A percentile compares a stretch with the other conserved stretches of the same genome.
phyloP scores from a whole-genome alignment of 2,888 invertebrate genomes.

The Sipha maydis region DNA sequence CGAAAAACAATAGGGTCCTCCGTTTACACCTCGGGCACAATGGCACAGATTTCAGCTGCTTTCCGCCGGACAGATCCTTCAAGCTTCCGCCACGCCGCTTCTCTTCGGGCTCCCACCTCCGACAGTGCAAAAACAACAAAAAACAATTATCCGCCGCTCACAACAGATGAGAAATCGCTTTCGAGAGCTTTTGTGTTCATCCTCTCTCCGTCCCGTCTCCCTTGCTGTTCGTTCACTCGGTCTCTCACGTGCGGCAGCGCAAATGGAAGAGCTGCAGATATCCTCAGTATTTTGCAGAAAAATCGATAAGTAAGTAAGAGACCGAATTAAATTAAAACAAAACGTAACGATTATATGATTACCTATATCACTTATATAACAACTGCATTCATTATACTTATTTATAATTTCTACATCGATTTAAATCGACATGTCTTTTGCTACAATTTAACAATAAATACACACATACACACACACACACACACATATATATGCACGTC shows the following conservation, averaged over 20 bases:
- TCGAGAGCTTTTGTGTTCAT: slow-evolving; percentile 32
- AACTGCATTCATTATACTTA: neutral
- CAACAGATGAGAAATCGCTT: slow-evolving; percentile 52
- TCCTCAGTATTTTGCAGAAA: slow-evolving; percentile 2
- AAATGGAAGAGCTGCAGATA: neutral
- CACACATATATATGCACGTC: too few species aligned
- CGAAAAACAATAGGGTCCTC: slow-evolving; percentile 59
- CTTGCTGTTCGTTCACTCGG: neutral
- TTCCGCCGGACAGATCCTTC: slow-evolving; percentile 56
- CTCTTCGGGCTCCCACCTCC: neutral
- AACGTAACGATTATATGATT: neutral
- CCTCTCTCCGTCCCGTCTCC: neutral
- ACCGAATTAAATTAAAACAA: neutral
- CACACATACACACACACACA: too few species aligned
- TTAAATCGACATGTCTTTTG: too few species aligned
- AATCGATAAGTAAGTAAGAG: slow-evolving; percentile 16
- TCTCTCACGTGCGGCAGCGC: neutral
- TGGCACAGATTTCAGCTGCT: slow-evolving; percentile 57
- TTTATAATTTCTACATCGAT: too few species aligned
- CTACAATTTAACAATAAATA: too few species aligned
- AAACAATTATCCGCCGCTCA: slow-evolving; percentile 26
- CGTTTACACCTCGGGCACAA: slow-evolving; percentile 61
- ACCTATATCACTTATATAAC: neutral
- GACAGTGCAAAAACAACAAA: slow-evolving; percentile 35
- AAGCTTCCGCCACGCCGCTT: neutral